These are phyloP conservation scores for Nyleta sp. DNA, from an alignment of 2,888 invertebrate species.

Conservation along the genomic window DNA sequence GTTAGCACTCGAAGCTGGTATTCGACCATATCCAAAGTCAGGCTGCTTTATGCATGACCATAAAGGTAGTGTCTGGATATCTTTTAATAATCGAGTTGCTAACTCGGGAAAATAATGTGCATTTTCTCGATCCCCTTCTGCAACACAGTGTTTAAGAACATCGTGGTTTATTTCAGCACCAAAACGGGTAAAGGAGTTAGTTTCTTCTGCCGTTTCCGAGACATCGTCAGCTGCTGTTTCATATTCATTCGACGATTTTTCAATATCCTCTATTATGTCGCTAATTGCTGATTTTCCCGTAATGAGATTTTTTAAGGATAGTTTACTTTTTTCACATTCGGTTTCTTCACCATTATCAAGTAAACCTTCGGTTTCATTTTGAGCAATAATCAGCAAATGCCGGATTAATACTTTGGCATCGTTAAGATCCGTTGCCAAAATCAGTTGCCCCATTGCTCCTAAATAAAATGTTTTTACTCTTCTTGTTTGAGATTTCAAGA, in stretches of 20 bases:
- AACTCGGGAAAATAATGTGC: not conserved
- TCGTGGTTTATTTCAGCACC: not conserved
- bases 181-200: too few species aligned
- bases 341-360: not conserved
- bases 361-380: not conserved
- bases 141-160: not conserved
- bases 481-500: constrained; percentile 10
- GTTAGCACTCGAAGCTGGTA: constrained; percentile 39
- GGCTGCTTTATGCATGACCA: constrained; percentile 6
- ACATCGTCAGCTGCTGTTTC: too few species aligned
- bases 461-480: constrained; percentile 26
- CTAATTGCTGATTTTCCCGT: too few species aligned
- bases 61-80: not conserved
- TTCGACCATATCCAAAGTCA: constrained; percentile 37
- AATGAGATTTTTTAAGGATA: not conserved
- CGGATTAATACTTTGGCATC: not conserved
- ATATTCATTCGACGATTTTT: too few species aligned
- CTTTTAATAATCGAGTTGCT: not conserved
- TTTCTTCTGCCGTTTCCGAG: too few species aligned
- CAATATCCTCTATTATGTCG: too few species aligned
- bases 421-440: constrained; percentile 11
- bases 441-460: constrained; percentile 27
- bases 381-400: not conserved
- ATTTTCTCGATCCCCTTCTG: not conserved
- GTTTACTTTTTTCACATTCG: not conserved